Base-by-base conservation (phyloP, 1,140 invertebrate species). In the Limonius californicus region DNA sequence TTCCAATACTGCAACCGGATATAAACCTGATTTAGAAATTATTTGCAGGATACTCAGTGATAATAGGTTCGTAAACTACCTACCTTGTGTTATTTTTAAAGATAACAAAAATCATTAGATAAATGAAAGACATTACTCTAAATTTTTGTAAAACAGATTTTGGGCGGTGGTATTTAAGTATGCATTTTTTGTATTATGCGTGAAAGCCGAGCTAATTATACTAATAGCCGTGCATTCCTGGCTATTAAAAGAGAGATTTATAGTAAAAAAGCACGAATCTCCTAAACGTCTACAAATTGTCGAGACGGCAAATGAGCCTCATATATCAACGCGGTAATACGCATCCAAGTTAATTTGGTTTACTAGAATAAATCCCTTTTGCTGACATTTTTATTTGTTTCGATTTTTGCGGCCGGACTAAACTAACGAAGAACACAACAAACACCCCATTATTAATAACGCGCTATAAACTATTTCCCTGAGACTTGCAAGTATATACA, bases 271-370 rank as follows among this genome's bases (percentile, higher is more conserved):
- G 71, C 69, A 68, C 66, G 62, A 65, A 68, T 70, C 68, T 74
- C 69, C 72, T 74, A 76, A 76, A 74, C 68, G 72, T 76, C 73
- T 76, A 76, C 74, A 76, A 76, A 76, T 76, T 74, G 74, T 74
- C 72, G 72, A 72, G 71, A 65, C 74, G 69, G 74, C 73, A 76
- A 76, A 76, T 76, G 73, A 76, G 74, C 43, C 32, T 54, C 73
- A 74, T 76, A 74, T 72, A 74, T 76, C 73, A 74, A 64, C 62
- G 62, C 55, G 57, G 71, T 76, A 72, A 76, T 74, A 74, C 73
- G 70, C 66, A 62, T 72, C 71, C 65, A 64, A 74, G 67, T 70
- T 74, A 72, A 74, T 72, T 74, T 76, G 2, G 63, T 67, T 68
- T 58, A 42, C 39, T 59, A 43, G 66, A 68, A 70, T 72, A 75